Evolutionary conservation across 2,888 invertebrate species (phyloP), one percentile per base, ranked within the genome.

Genomic region (Atrina japonica): DNA sequence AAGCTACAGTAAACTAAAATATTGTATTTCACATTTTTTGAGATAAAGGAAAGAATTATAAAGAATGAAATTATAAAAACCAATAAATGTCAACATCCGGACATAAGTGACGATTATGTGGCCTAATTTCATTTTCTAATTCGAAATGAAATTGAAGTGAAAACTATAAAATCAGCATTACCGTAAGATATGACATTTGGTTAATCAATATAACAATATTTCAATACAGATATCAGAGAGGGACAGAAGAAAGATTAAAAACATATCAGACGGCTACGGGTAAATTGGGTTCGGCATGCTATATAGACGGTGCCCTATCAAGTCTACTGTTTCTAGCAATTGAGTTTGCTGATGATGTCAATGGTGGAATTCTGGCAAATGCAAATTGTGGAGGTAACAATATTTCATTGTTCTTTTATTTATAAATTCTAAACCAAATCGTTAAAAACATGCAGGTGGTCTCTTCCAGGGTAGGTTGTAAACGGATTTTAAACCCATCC

Each of bases 371-470:
- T 3, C 75, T 88, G 3, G 73, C 79, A 11, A 88, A 88, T 73
- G 85, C 88, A 1, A 88, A 88, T 59, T 85, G 86, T 83, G 88
- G 87, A 81, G 88, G 88, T 86, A 75, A 47, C 60, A 29, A 14
- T 41, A n/a, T n/a, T n/a, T n/a, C n/a, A n/a, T n/a, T n/a, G n/a
- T n/a, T 2, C 7, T 2, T 11, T 41, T 41, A 41, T 41, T 41
- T 41, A 16, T 9, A 41, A 16, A 11, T 41, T 9, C 41, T 11
- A 11, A 9, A 11, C 9, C 9, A 41, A 11, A 11, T 11, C 9
- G 41, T 41, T 41, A 16, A 41, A 41, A 11, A 41, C 14, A 41
- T 16, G 9, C 14, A 11, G 9, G 41, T 11, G 41, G 41, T 16
- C 9, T 41, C 41, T 11, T 41, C 41, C 9, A 41, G 16, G 41